Conservation (phyloP, 2,797 vertebrate species). For the Neoniphon sammara region DNA sequence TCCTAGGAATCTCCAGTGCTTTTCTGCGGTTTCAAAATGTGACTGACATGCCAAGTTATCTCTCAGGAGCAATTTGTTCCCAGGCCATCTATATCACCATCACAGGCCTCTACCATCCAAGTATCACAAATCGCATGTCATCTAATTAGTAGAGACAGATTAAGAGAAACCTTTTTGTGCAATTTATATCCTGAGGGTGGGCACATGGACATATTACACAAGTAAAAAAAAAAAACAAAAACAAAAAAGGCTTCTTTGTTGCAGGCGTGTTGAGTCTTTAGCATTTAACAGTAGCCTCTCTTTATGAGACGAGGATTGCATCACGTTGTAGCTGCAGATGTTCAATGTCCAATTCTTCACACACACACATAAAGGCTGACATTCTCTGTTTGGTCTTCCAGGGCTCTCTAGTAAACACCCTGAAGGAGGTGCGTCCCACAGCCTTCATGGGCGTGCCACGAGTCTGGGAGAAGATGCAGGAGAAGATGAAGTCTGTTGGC, state of each 20-base stretch:
- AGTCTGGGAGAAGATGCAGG: slow-evolving; percentile 98
- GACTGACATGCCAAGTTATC: background rate
- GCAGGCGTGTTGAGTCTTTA: background rate
- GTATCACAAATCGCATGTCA: slow-evolving; percentile 30
- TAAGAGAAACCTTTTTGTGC: background rate
- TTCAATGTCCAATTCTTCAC: background rate
- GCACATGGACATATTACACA: background rate
- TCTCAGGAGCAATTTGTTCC: background rate
- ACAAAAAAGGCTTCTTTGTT: background rate
- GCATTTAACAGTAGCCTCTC: background rate
- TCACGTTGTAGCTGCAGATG: no score
- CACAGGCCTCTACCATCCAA: background rate
- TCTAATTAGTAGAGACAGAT: slow-evolving; percentile 12
- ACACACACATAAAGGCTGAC: background rate
- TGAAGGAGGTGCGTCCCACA: slow-evolving; percentile 91
- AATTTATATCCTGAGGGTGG: background rate
- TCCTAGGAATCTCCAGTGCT: background rate
- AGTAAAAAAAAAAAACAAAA: slow-evolving; percentile 9
- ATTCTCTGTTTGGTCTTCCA: slow-evolving; percentile 56
- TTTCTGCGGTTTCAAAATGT: background rate
- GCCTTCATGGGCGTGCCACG: slow-evolving; percentile 93
- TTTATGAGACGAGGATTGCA: background rate
- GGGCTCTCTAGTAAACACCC: slow-evolving; percentile 89
- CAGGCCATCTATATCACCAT: background rate
- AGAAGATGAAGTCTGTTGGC: slow-evolving; percentile 86